Evolutionary conservation across 2,888 invertebrate species (phyloP).

Genomic region (Eurytoma californica): DNA sequence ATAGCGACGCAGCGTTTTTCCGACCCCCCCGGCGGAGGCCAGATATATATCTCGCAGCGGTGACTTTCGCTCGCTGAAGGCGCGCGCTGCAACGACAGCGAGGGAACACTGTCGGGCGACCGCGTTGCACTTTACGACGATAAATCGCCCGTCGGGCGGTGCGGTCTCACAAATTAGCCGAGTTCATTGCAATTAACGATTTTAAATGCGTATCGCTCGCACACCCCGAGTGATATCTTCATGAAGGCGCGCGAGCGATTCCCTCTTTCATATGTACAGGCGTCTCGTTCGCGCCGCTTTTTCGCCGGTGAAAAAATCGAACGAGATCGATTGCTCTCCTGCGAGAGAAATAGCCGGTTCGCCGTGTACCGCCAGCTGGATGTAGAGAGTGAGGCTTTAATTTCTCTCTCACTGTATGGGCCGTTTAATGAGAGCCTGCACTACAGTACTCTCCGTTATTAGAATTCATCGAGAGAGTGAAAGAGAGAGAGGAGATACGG

Average conservation of each 20-base stretch:
- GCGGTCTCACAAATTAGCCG: slow-evolving; percentile 55
- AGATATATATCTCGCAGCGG: background rate
- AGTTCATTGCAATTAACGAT: slow-evolving; percentile 50
- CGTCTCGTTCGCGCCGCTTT: background rate
- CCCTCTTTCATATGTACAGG: slow-evolving; percentile 31
- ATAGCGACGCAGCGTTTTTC: background rate
- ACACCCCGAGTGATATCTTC: slow-evolving; percentile 46
- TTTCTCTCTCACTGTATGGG: slow-evolving; percentile 36
- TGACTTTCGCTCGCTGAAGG: background rate
- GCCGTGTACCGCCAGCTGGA: background rate
- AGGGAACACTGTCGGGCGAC: background rate
- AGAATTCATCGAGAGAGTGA: slow-evolving; percentile 36
- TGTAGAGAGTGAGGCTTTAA: slow-evolving; percentile 24
- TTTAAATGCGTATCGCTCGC: slow-evolving; percentile 40
- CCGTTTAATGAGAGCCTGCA: slow-evolving; percentile 27
- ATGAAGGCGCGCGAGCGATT: slow-evolving; percentile 5
- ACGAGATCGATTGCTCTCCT: slow-evolving; percentile 41
- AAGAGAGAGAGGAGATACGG: background rate
- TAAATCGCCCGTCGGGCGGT: slow-evolving; percentile 41
- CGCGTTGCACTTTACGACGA: slow-evolving; percentile 17
- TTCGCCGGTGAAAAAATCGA: slow-evolving; percentile 28
- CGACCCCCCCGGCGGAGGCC: background rate
- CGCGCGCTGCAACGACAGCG: no score
- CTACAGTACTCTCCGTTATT: slow-evolving; percentile 12
- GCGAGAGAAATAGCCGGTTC: slow-evolving; percentile 38